Conservation (phyloP, 2,113 vertebrate species). For the Bagarius yarrelli region DNA sequence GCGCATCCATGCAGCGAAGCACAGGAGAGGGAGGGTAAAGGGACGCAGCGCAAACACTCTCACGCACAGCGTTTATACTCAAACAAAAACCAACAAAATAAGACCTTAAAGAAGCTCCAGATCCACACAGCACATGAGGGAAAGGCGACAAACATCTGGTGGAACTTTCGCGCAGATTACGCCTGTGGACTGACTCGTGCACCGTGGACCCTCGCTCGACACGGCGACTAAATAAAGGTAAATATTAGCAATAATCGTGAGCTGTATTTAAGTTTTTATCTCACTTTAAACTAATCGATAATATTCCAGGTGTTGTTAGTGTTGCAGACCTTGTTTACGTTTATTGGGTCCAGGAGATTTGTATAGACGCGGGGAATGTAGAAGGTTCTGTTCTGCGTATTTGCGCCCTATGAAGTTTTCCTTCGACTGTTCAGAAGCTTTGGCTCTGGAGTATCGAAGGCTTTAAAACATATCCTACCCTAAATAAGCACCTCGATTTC, state of each 20-base stretch:
- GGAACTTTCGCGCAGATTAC: slow-evolving; percentile 35
- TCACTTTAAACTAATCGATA: neutral
- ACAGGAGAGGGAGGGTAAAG: slow-evolving; percentile 21
- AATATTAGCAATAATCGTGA: neutral
- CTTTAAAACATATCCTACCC: neutral
- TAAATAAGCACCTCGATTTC: neutral
- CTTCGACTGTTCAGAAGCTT: neutral
- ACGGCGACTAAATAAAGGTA: slow-evolving; percentile 26
- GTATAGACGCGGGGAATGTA: no score
- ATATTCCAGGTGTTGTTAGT: neutral
- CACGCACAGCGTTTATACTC: slow-evolving; percentile 9
- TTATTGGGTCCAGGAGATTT: neutral
- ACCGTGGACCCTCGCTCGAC: neutral
- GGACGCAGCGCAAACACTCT: neutral
- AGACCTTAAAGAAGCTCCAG: neutral
- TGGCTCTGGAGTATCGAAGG: neutral
- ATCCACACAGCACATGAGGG: neutral
- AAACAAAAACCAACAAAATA: slow-evolving; percentile 21
- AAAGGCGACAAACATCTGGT: no score
- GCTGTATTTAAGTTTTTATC: neutral
- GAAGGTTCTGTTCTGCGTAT: no score
- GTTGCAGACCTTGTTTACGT: neutral
- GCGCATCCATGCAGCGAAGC: slow-evolving; percentile 36
- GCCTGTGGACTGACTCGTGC: neutral
- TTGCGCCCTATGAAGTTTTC: neutral